Base-by-base conservation (phyloP, 1,140 invertebrate species). In the Bradysia coprophila region DNA sequence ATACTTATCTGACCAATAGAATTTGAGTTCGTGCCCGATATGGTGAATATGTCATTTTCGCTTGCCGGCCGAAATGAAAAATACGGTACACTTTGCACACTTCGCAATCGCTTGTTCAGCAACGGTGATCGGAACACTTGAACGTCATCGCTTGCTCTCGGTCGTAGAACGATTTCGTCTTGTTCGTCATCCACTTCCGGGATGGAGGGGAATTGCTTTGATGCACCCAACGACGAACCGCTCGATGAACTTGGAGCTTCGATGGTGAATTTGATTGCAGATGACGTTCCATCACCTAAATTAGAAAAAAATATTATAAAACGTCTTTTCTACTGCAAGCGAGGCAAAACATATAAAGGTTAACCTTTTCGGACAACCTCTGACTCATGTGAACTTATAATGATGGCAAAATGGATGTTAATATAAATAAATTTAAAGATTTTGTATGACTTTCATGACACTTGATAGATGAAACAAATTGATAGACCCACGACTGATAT, bases 1-100 rank as follows among this genome's bases (percentile, higher is more conserved):
- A 61, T 61, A 42, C 57, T 59, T 6, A 61, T 59, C 32, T 53
- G 53, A n/a, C n/a, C n/a, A n/a, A n/a, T n/a, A n/a, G n/a, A n/a
- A n/a, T n/a, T n/a, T 21, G 49, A 54, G 19, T 10, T 10, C 5
- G 56, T 56, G 16, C 16, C 21, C 4, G 21, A 19, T 3, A 61
- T 61, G 1, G 55, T 43, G 31, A 61, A 61, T 15, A 61, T 61
- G 20, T 61, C 57, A 6, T 48, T 60, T 36, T 61, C 57, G 39
- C 55, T 59, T 34, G 48, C 49, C n/a, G 54, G 49, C 16, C 49
- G 42, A 39, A 22, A 21, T 38, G 55, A 44, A 44, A 61, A 55
- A 36, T 60, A 55, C 2, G 58, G 58, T 15, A 59, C 56, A 41
- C 56, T 60, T 22, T 59, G 56, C 4, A 53, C 53, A 2, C 50